A percentile compares a stretch with the other conserved stretches of the same genome.
Evolutionary conservation across 2,888 invertebrate species (phyloP).

Genomic region (Platycnemis pennipes): DNA sequence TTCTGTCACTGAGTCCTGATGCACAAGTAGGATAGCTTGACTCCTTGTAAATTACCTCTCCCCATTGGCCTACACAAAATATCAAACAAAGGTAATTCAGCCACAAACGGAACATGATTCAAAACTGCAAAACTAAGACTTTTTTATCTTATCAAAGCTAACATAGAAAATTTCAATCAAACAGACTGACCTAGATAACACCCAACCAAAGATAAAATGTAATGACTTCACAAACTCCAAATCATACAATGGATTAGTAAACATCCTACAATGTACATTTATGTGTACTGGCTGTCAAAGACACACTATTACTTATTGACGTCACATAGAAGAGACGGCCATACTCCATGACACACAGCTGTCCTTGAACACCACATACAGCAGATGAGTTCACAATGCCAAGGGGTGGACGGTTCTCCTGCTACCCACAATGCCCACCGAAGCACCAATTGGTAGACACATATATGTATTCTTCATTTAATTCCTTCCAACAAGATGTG

Average conservation of each 20-base stretch:
- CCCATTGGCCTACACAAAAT: slow-evolving; percentile 65
- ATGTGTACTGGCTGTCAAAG: slow-evolving; percentile 67
- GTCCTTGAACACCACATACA: slow-evolving; percentile 63
- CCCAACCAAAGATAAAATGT: slow-evolving; percentile 68
- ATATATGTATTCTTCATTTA: neutral
- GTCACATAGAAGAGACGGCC: slow-evolving; percentile 36
- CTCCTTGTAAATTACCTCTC: slow-evolving; percentile 62
- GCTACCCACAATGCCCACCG: slow-evolving; percentile 66
- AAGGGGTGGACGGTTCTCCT: slow-evolving; percentile 65
- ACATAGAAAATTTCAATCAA: slow-evolving; percentile 66
- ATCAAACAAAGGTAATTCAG: slow-evolving; percentile 68
- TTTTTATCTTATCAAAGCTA: slow-evolving; percentile 56
- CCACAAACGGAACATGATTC: slow-evolving; percentile 66
- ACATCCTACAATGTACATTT: slow-evolving; percentile 68
- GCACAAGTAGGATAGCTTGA: slow-evolving; percentile 65
- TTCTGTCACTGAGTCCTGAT: slow-evolving; percentile 65
- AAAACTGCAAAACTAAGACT: slow-evolving; percentile 67
- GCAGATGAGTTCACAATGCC: slow-evolving; percentile 61
- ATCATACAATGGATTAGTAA: slow-evolving; percentile 66
- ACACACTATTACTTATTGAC: slow-evolving; percentile 63
- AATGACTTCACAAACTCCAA: slow-evolving; percentile 67
- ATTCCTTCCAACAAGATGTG: slow-evolving; percentile 17
- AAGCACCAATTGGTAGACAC: slow-evolving; percentile 51
- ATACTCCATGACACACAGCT: slow-evolving; percentile 48
- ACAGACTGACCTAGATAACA: slow-evolving; percentile 67